Base-by-base conservation (phyloP, 2,888 invertebrate genomes). In the Hemaris fuciformis region DNA sequence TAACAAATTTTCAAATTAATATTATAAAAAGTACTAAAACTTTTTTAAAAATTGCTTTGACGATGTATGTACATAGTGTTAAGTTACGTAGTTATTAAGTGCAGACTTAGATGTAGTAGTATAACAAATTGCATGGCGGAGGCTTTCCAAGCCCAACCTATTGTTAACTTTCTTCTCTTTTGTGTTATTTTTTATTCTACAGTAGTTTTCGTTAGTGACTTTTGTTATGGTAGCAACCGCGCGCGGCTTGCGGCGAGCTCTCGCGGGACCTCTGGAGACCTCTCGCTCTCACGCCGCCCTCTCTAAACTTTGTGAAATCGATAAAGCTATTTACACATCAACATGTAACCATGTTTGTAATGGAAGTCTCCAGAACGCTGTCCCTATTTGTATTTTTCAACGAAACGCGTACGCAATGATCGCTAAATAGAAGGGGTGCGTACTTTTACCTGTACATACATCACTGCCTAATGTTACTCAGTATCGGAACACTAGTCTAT, bases 1-100 rank as follows among this genome's bases (percentile, higher is more conserved):
- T 92, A 91, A 92, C 91, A 91, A 92, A 91, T 91, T 91, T 89
- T 90, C 88, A 89, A 90, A 90, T 91, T 86, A 88, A 91, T 89
- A 89, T 77, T 84, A 87, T 87, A 85, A 87, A 79, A 89, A 88
- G 85, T 91, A 91, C 88, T 91, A 90, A 90, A 89, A 91, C 88
- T 89, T 91, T 91, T 88, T 89, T 87, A 71, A 41, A 80, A 86
- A 89, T 91, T 83, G 91, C 91, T 91, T 90, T 83, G 80, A 87
- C 86, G 87, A 88, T 81, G 89, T 89, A 91, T 91, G 91, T 91
- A 91, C 84, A 90, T 91, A 91, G 87, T 72, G 81, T 79, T 91
- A 91, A 91, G 91, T 81, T 74, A 79, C 77, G 84, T 88, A 88
- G 86, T 69, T 69, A 56, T 64, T 88, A 89, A 89, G 89, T 76